Conservation (phyloP, 2,888 invertebrate species). For the Xylota segnis region DNA sequence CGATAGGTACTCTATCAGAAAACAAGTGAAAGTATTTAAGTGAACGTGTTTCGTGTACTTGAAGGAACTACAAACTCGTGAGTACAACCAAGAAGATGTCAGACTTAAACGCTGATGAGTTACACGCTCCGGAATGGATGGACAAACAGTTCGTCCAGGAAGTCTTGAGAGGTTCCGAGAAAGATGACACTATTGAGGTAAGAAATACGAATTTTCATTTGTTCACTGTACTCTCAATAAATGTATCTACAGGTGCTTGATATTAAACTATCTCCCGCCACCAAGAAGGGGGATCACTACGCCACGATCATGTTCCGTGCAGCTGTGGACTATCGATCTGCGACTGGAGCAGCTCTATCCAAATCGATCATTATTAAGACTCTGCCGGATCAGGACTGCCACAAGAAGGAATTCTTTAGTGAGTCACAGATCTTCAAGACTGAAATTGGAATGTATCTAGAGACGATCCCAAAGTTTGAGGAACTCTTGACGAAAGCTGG, state of each 20-base stretch:
- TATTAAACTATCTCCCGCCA: conserved; percentile 65
- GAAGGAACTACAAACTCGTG: neutral
- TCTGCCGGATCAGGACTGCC: conserved; percentile 62
- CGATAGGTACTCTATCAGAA: neutral
- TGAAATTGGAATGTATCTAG: conserved; percentile 72
- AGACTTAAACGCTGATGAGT: conserved; percentile 76
- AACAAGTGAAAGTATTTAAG: neutral
- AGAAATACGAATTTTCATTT: neutral
- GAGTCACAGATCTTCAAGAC: conserved; percentile 67
- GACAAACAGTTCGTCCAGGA: conserved; percentile 69
- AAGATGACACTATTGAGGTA: conserved; percentile 3
- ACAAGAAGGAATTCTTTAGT: conserved; percentile 57
- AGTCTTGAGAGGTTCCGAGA: neutral
- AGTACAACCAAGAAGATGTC: neutral
- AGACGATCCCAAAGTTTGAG: conserved; percentile 76
- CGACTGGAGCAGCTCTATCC: neutral
- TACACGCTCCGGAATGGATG: conserved; percentile 78
- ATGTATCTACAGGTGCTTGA: conserved; percentile 12
- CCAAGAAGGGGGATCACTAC: conserved; percentile 77
- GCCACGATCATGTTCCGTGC: conserved; percentile 78
- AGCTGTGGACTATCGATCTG: conserved; percentile 3
- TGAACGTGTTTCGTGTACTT: neutral
- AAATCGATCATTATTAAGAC: conserved; percentile 74
- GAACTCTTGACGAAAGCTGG: conserved; percentile 57
- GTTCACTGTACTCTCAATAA: neutral